phyloP scores from a whole-genome alignment of 2,888 invertebrate genomes.

The Metalampra italica region DNA sequence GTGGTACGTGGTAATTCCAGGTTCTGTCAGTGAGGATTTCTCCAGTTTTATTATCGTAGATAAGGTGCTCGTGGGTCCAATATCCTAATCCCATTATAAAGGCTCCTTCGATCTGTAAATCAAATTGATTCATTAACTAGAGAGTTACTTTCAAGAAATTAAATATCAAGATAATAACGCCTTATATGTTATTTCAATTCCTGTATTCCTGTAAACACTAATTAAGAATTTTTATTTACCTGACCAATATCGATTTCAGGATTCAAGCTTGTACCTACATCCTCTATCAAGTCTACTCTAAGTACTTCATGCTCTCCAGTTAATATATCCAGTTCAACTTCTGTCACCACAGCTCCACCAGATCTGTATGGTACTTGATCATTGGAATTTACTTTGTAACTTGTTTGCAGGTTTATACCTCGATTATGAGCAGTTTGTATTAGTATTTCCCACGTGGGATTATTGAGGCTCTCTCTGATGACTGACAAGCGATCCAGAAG shows the following conservation, averaged over 20 bases:
- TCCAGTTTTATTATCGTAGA: constrained; percentile 77
- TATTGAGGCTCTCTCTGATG: constrained; percentile 51
- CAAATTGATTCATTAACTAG: too few relatives aligned
- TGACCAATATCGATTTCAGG: constrained; percentile 84
- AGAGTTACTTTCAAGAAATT: too few relatives aligned
- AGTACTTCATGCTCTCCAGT: constrained; percentile 83
- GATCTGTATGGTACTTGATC: constrained; percentile 48
- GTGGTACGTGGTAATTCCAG: constrained; percentile 83
- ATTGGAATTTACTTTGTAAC: constrained; percentile 38
- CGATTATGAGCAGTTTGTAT: constrained; percentile 61
- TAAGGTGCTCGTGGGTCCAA: constrained; percentile 80
- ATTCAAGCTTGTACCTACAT: constrained; percentile 82
- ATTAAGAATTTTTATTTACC: constrained; percentile 42
- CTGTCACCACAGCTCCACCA: constrained; percentile 79
- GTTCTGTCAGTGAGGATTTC: constrained; percentile 81
- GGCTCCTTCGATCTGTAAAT: constrained; percentile 76
- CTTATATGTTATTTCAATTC: too few relatives aligned
- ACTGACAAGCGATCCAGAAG: constrained; percentile 65
- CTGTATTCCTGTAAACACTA: too few relatives aligned
- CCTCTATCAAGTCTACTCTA: constrained; percentile 83
- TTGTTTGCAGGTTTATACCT: constrained; percentile 54
- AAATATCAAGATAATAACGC: too few relatives aligned
- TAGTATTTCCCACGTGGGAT: constrained; percentile 74
- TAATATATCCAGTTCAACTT: constrained; percentile 85
- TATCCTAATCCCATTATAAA: constrained; percentile 82